Base-by-base conservation (phyloP, 2,113 vertebrate genomes). In the Thamnaconus septentrionalis region DNA sequence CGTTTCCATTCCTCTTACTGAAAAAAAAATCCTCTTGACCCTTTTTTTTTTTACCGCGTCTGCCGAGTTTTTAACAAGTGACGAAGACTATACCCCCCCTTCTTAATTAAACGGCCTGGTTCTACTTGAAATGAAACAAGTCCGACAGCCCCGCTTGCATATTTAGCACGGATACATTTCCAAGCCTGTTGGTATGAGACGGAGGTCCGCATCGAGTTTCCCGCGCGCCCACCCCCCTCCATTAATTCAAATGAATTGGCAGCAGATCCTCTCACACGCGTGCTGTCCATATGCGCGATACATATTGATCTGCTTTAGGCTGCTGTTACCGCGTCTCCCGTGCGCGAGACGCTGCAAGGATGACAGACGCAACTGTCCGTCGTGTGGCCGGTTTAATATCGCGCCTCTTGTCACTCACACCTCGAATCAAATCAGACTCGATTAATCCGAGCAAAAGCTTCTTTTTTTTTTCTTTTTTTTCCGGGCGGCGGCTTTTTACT, bases 161-260 rank as follows among this genome's bases (percentile, higher is more conserved):
- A 82, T 88, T 84, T 71, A 83, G 73, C 42, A 64, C 75, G 76
- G 78, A 83, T 78, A 46, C 67, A 76, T 84, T 84, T 83, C 85
- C 79, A 67, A 73, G 79, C 78, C 78, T 74, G 64, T 51, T 64
- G 70, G 71, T 86, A 74, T 75, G 81, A 84, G 78, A 76, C 81
- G 80, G 76, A 87, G 79, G 81, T 88, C 82, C 79, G 84, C 79
- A 81, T 85, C 76, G 76, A 82, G 85, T 87, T 86, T 31, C 18
- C 18, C 18, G 18, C 18, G 18, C 18, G 18, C 18, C 18, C 18
- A 64, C 70, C 79, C 85, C 82, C 88, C 89, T 90, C 88, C 85
- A 86, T 89, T 89, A 88, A 90, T 90, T 88, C 87, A 89, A 90
- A 90, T 88, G 79, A 89, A 91, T 89, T 91, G 85, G 87, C 86